phyloP scores from a whole-genome alignment of 2,797 vertebrate species.

The Naso thynnoides region DNA sequence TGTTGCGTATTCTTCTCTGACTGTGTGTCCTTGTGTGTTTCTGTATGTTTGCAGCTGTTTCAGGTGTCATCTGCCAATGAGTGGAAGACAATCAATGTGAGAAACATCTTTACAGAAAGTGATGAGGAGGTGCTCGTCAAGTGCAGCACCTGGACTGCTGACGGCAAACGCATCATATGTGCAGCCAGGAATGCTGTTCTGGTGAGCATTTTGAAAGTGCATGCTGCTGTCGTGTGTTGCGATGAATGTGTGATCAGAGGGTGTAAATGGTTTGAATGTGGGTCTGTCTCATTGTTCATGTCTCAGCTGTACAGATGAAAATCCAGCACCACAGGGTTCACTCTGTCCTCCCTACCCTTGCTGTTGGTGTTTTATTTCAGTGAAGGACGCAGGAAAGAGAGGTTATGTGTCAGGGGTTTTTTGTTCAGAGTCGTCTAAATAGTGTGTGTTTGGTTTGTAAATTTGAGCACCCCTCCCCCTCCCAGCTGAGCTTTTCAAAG shows the following conservation, averaged over 20 bases:
- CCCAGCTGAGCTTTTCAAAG: conserved; percentile 20
- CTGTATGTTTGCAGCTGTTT: conserved; percentile 87
- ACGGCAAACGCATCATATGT: conserved; percentile 87
- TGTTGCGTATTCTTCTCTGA: not conserved
- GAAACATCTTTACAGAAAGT: conserved; percentile 80
- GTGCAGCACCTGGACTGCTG: conserved; percentile 93
- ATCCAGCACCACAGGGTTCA: not conserved
- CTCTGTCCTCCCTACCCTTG: conserved; percentile 13
- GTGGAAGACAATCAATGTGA: conserved; percentile 88
- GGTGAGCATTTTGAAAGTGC: conserved; percentile 83
- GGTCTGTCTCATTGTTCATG: not conserved
- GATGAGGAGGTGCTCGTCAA: conserved; percentile 90
- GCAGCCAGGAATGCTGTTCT: conserved; percentile 90
- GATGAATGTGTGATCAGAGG: not conserved
- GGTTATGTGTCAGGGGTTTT: conserved; percentile 24
- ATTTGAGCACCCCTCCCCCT: conserved; percentile 4
- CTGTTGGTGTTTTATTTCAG: not conserved
- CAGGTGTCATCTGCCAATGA: conserved; percentile 88
- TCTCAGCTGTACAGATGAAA: conserved; percentile 4
- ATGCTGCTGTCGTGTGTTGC: not conserved
- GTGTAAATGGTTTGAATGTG: not conserved
- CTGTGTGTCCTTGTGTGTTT: not conserved
- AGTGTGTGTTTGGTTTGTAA: conserved; percentile 51
- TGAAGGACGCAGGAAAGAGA: conserved; percentile 15
- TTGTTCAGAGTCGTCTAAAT: conserved; percentile 21